Conservation (phyloP, 2,888 invertebrate genomes). For the Lobophora halterata region DNA sequence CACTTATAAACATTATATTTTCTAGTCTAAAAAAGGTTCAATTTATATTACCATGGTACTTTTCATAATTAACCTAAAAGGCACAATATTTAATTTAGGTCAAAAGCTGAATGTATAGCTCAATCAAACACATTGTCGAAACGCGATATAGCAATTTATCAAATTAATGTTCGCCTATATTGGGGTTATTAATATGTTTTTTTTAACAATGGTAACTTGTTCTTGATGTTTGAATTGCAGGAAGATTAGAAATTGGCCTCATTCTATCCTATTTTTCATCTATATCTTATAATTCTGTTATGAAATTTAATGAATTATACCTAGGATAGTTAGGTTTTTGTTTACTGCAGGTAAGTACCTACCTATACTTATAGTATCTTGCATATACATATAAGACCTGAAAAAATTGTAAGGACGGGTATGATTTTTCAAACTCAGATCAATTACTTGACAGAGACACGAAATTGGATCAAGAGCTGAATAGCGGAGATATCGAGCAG, state of each 20-base stretch:
- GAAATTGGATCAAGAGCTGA: constrained; percentile 22
- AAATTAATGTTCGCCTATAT: constrained; percentile 17
- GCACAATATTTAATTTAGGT: constrained; percentile 22
- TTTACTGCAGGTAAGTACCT: background rate
- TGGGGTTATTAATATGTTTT: constrained; percentile 20
- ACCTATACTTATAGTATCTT: too few species aligned
- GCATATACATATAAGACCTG: too few species aligned
- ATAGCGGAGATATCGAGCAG: constrained; percentile 13
- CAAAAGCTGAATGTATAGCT: constrained; percentile 23
- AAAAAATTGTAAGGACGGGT: background rate
- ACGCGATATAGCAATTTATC: constrained; percentile 27
- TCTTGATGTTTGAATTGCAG: too few species aligned
- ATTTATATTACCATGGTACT: constrained; percentile 1
- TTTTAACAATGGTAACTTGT: constrained; percentile 15
- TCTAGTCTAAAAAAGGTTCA: too few species aligned
- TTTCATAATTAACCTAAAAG: constrained; percentile 13
- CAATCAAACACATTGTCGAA: constrained; percentile 27
- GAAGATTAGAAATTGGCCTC: too few species aligned
- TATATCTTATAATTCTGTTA: too few species aligned
- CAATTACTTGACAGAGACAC: constrained; percentile 7
- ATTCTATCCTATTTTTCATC: too few species aligned
- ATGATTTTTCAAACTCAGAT: background rate
- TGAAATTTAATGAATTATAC: too few species aligned
- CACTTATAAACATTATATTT: too few species aligned
- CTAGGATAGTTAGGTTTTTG: too few species aligned